A percentile compares a stretch with the other conserved stretches of the same genome.
Evolutionary conservation across 1,140 invertebrate genomes (phyloP).

Genomic region (Drosophila littoralis): DNA sequence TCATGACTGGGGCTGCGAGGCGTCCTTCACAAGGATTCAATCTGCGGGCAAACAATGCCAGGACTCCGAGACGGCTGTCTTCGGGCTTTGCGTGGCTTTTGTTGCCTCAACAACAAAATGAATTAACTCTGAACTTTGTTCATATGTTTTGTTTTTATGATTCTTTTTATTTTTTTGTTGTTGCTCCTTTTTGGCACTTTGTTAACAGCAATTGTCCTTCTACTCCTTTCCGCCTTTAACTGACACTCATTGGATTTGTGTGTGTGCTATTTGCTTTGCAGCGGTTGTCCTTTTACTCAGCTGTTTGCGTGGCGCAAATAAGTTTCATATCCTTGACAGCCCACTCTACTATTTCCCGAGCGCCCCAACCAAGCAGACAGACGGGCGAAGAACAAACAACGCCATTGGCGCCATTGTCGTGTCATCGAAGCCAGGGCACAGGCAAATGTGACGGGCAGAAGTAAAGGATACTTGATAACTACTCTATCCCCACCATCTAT

Average conservation of each 20-base stretch:
- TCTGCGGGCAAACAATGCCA: conserved; percentile 7
- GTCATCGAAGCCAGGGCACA: conserved; percentile 13
- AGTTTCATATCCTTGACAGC: conserved; percentile 44
- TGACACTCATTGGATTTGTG: conserved; percentile 10
- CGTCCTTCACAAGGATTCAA: conserved; percentile 63
- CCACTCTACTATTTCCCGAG: conserved; percentile 2
- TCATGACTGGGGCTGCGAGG: conserved; percentile 35
- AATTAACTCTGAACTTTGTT: conserved; percentile 66
- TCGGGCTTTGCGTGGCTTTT: conserved; percentile 22
- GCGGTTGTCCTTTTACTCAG: conserved; percentile 61
- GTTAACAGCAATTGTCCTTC: conserved; percentile 49
- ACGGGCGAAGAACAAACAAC: conserved; percentile 36
- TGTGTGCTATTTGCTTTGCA: conserved; percentile 50
- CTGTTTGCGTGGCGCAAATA: conserved; percentile 72
- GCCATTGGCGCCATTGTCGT: conserved; percentile 65
- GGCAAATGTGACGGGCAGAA: background rate
- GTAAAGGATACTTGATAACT: conserved; percentile 3
- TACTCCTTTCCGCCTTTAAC: conserved; percentile 10
- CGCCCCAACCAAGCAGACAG: background rate
- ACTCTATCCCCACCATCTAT: background rate
- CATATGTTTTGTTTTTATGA: conserved; percentile 28
- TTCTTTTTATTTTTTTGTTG: conserved; percentile 10
- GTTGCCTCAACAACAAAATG: conserved; percentile 33
- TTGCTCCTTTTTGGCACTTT: conserved; percentile 22
- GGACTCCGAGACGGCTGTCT: conserved; percentile 16